Percentiles rank a stretch among this genome's conserved stretches.
These are phyloP conservation scores for Dynastes tityus DNA, from an alignment of 2,888 invertebrate genomes.

Conservation along the genomic window DNA sequence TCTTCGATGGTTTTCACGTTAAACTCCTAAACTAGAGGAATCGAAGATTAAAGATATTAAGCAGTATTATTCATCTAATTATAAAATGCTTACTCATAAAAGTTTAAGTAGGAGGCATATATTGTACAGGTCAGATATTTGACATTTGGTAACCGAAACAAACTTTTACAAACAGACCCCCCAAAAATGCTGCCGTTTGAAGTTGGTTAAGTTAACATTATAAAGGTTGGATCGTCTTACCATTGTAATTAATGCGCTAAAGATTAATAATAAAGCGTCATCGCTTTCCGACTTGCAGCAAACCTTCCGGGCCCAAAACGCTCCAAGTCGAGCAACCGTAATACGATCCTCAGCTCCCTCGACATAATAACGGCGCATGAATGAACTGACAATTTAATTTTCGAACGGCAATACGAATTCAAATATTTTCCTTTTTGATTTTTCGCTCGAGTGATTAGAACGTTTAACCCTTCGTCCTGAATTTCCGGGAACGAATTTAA, in stretches of 20 bases:
- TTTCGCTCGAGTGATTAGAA: slow-evolving; percentile 46
- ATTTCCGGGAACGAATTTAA: slow-evolving; percentile 42
- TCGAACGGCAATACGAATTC: slow-evolving; percentile 54
- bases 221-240: slow-evolving; percentile 1
- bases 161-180: too few relatives aligned
- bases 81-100: too few relatives aligned
- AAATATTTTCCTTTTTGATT: slow-evolving; percentile 49
- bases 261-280: slow-evolving; percentile 25
- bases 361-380: slow-evolving; percentile 54
- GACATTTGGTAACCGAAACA: too few relatives aligned
- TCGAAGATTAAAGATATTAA: too few relatives aligned
- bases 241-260: slow-evolving; percentile 11
- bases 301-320: not conserved
- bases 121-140: too few relatives aligned
- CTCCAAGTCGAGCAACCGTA: slow-evolving; percentile 2
- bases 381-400: slow-evolving; percentile 56
- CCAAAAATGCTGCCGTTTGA: too few relatives aligned
- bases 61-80: too few relatives aligned
- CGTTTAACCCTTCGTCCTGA: slow-evolving; percentile 44
- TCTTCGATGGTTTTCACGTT: too few relatives aligned
- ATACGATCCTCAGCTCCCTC: slow-evolving; percentile 48
- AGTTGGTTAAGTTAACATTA: not conserved
- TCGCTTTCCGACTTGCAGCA: not conserved
- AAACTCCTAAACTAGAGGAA: too few relatives aligned
- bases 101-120: too few relatives aligned